Percentiles rank a stretch among this genome's conserved stretches.
phyloP scores from a whole-genome alignment of 2,113 vertebrate genomes.

The Aldabrachelys gigantea region DNA sequence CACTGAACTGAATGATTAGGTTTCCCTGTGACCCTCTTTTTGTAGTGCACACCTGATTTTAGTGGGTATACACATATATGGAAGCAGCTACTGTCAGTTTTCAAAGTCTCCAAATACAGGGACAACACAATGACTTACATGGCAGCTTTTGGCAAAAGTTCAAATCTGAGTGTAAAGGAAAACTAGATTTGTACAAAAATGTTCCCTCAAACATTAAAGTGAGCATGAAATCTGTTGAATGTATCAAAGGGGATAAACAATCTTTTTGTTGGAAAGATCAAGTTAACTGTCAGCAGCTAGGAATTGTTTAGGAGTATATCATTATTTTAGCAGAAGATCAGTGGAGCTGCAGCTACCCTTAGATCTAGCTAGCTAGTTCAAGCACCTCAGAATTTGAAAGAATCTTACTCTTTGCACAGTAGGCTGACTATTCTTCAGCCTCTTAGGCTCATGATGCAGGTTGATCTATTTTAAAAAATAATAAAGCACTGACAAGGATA shows the following conservation, averaged over 20 bases:
- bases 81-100: background rate
- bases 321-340: background rate
- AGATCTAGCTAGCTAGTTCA: background rate
- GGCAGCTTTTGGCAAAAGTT: background rate
- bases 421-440: background rate
- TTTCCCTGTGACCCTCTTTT: background rate
- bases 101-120: background rate
- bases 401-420: background rate
- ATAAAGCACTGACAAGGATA: background rate
- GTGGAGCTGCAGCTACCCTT: background rate
- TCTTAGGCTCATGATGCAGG: background rate
- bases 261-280: background rate
- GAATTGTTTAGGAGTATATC: background rate
- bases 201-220: background rate
- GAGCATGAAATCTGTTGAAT: constrained; percentile 10
- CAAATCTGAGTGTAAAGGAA: background rate
- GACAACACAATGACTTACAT: background rate
- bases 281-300: background rate
- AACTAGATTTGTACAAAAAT: background rate
- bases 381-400: background rate
- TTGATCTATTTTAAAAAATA: background rate
- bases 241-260: background rate
- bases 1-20: background rate
- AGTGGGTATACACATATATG: background rate
- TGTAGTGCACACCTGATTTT: background rate